phyloP scores from a whole-genome alignment of 2,113 vertebrate genomes.

The Solea senegalensis region DNA sequence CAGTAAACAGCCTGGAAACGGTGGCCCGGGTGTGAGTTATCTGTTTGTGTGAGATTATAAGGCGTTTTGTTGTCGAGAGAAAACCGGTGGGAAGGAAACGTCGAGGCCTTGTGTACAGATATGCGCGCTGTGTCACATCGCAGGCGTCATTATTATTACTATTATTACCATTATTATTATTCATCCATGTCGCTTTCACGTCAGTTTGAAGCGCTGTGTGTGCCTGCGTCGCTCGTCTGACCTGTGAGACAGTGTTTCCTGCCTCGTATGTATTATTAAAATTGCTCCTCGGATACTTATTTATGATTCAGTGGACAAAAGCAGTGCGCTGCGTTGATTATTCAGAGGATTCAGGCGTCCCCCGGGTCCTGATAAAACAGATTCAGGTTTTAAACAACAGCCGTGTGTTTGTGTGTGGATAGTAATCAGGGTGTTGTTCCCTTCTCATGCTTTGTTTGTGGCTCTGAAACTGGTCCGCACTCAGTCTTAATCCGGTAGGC shows the following conservation, averaged over 20 bases:
- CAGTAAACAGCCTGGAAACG: constrained; percentile 62
- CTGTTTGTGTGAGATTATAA: constrained; percentile 49
- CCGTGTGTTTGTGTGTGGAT: constrained; percentile 20
- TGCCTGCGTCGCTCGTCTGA: constrained; percentile 28
- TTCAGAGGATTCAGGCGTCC: constrained; percentile 54
- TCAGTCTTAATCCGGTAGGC: constrained; percentile 45
- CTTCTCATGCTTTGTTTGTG: constrained; percentile 55
- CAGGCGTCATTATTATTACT: constrained; percentile 37
- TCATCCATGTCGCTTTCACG: constrained; percentile 60
- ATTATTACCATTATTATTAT: constrained; percentile 2
- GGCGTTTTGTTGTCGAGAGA: constrained; percentile 67
- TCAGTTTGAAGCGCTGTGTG: constrained; percentile 39
- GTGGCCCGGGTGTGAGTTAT: constrained; percentile 52
- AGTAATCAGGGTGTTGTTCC: constrained; percentile 65
- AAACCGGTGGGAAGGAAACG: constrained; percentile 32
- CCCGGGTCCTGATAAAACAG: constrained; percentile 55
- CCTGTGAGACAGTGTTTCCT: constrained; percentile 31
- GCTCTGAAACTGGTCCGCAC: constrained; percentile 48
- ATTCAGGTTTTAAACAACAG: constrained; percentile 34
- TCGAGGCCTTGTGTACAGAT: constrained; percentile 74
- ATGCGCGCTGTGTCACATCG: constrained; percentile 66
- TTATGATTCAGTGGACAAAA: constrained; percentile 68
- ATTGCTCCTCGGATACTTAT: constrained; percentile 49
- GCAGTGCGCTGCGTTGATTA: constrained; percentile 57
- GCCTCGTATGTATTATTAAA: constrained; percentile 30